Percentiles rank a stretch among this genome's conserved stretches.
phyloP scores from a whole-genome alignment of 2,113 vertebrate species.

The Candoia aspera region DNA sequence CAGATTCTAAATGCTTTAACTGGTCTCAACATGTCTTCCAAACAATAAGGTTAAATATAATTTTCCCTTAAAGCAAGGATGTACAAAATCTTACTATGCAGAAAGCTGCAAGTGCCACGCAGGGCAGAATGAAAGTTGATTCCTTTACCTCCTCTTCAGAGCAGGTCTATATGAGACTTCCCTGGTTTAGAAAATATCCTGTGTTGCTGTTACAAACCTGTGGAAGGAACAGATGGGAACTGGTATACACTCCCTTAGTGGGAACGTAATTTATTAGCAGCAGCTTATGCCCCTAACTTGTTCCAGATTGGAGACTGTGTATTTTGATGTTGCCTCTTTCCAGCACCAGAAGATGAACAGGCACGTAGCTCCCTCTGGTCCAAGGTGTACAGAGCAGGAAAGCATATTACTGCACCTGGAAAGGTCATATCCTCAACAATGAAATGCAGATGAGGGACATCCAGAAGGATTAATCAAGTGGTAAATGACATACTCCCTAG shows the following conservation, averaged over 20 bases:
- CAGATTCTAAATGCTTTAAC: constrained; percentile 2
- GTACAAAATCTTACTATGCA: constrained; percentile 20
- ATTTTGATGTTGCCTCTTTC: constrained; percentile 2
- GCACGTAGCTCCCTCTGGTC: constrained; percentile 13
- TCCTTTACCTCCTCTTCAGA: fast-evolving
- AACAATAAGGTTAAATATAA: neutral
- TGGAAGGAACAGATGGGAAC: constrained; percentile 44
- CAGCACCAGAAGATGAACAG: neutral
- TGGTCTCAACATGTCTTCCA: neutral
- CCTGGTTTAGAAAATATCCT: constrained; percentile 32
- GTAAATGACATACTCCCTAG: neutral
- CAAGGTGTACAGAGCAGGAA: constrained; percentile 30
- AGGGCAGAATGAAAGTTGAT: neutral
- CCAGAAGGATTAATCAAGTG: neutral
- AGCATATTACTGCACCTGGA: constrained; percentile 34
- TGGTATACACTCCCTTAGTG: constrained; percentile 48
- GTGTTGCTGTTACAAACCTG: neutral
- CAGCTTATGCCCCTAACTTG: constrained; percentile 6
- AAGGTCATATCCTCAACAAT: neutral
- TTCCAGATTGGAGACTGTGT: constrained; percentile 24
- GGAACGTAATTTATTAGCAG: constrained; percentile 52
- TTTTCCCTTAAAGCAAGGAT: constrained; percentile 17
- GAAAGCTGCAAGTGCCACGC: neutral
- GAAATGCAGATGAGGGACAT: neutral
- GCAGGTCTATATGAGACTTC: constrained; percentile 17